Conservation (phyloP, 2,888 invertebrate genomes). For the Tachina fera region DNA sequence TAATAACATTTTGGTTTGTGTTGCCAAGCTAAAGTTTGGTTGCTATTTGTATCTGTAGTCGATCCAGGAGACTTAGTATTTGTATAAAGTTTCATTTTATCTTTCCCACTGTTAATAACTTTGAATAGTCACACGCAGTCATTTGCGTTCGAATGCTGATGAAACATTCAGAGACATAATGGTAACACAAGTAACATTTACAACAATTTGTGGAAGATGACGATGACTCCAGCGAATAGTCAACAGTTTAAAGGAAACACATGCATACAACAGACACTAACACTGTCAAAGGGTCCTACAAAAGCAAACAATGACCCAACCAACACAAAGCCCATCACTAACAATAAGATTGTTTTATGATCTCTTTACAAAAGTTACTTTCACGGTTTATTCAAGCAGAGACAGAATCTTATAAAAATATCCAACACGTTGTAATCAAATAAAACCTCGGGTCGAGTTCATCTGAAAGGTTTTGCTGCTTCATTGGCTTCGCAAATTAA, state of each 20-base stretch:
- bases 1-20: too few species aligned
- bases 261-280: slow-evolving; percentile 14
- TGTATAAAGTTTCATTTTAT: background rate
- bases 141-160: slow-evolving; percentile 24
- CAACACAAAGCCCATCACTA: background rate
- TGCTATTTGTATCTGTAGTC: too few species aligned
- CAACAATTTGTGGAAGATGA: slow-evolving; percentile 58
- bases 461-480: too few species aligned
- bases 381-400: too few species aligned
- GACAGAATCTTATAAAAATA: too few species aligned
- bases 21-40: too few species aligned
- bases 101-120: slow-evolving; percentile 14
- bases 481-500: too few species aligned
- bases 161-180: slow-evolving; percentile 55
- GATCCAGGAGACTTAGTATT: too few species aligned
- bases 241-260: slow-evolving; percentile 54
- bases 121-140: slow-evolving; percentile 8
- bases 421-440: too few species aligned
- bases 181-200: slow-evolving; percentile 67
- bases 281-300: background rate
- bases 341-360: background rate
- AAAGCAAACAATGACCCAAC: background rate
- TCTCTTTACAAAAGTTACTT: too few species aligned
- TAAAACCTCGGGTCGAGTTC: too few species aligned
- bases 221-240: slow-evolving; percentile 46